Evolutionary conservation across 2,888 invertebrate genomes (phyloP).

Genomic region (Andrena dorsata): DNA sequence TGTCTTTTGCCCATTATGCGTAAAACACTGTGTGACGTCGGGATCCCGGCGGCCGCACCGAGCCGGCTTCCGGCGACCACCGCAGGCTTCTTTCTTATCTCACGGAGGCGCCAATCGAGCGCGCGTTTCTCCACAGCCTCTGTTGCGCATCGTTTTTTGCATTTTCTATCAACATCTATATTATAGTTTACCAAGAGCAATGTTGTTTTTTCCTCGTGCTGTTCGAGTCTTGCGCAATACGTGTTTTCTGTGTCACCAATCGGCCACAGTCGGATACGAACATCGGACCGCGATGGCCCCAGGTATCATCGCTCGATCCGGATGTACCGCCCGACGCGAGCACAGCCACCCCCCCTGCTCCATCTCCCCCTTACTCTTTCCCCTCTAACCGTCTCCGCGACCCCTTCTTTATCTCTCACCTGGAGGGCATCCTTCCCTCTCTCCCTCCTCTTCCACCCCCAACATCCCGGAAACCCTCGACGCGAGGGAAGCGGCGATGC

Average conservation of each 20-base stretch:
- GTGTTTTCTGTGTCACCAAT: conserved; percentile 58
- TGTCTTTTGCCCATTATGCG: no score
- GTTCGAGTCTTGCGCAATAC: conserved; percentile 64
- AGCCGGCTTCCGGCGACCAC: conserved; percentile 54
- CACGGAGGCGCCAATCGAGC: conserved; percentile 62
- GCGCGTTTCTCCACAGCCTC: conserved; percentile 69
- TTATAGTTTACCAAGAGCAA: conserved; percentile 46
- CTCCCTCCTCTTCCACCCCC: not conserved
- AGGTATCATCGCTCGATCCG: conserved; percentile 12
- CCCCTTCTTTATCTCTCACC: not conserved
- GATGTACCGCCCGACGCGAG: conserved; percentile 29
- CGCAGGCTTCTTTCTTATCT: conserved; percentile 58
- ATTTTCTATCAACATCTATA: conserved; percentile 55
- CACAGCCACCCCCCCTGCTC: conserved; percentile 6
- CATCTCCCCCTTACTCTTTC: no score
- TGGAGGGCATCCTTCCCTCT: not conserved
- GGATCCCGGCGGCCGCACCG: conserved; percentile 25
- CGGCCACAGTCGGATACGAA: conserved; percentile 41
- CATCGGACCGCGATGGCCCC: conserved; percentile 39
- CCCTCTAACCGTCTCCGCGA: not conserved
- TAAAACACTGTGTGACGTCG: conserved; percentile 11
- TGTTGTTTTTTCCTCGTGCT: conserved; percentile 60
- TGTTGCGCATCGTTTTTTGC: conserved; percentile 63
- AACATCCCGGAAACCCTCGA: not conserved
- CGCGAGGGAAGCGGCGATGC: conserved; percentile 19